These are phyloP conservation scores for Aulostomus chinensis DNA, from an alignment of 2,797 vertebrate genomes.

Conservation along the genomic window DNA sequence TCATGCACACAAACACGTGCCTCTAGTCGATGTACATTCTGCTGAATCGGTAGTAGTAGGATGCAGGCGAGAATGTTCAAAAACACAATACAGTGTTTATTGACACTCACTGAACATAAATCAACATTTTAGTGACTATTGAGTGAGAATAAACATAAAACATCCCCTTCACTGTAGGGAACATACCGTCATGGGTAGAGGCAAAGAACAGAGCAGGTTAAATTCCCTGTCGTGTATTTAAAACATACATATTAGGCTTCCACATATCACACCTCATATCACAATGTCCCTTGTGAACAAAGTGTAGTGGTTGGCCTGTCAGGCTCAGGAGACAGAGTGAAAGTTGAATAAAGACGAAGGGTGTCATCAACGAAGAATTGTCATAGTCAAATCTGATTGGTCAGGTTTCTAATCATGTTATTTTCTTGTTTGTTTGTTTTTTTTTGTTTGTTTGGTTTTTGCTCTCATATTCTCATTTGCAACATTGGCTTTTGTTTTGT, in stretches of 20 bases:
- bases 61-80: neutral
- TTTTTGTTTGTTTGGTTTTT: too few relatives aligned
- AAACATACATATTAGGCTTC: neutral
- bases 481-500: too few relatives aligned
- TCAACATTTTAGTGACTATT: neutral
- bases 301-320: too few relatives aligned
- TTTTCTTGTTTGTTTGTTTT: too few relatives aligned
- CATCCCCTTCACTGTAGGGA: neutral
- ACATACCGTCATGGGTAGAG: neutral
- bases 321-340: too few relatives aligned
- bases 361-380: too few relatives aligned
- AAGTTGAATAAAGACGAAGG: too few relatives aligned
- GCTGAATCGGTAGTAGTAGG: neutral
- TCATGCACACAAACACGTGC: neutral
- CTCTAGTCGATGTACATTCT: neutral
- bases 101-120: neutral
- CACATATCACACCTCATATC: neutral
- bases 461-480: too few relatives aligned
- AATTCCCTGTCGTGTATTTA: neutral
- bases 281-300: neutral
- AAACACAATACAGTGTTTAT: neutral
- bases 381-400: too few relatives aligned
- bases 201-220: neutral
- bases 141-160: neutral
- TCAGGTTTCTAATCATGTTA: too few relatives aligned